Base-by-base conservation (phyloP, 2,797 vertebrate species). In the Neomorphus geoffroyi region DNA sequence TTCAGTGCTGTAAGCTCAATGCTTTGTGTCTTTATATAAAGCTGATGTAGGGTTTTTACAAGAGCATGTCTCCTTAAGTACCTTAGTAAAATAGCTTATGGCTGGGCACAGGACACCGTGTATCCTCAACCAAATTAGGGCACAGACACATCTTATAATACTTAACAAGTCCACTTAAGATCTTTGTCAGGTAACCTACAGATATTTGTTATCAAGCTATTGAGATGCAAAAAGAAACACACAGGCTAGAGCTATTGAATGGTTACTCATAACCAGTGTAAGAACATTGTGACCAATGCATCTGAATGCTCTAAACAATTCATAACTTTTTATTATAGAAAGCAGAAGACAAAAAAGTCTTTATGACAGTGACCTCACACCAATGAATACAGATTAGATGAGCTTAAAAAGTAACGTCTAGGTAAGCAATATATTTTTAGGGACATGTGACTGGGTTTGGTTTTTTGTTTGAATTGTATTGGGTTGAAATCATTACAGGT, bases 41-140 rank as follows among this genome's bases (percentile, higher is more conserved):
- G 24, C 6, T 72, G 53, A 71, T 26, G 26, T 7, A 45, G 46
- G 5, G 2, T n/a, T 92, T 88, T 62, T 6, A 32, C 10, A 4
- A 0, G 1, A 60, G 45, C 6, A 14, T 24, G 85, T 88, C 51
- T 65, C 11, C 12, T 13, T 26, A 57, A 27, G 18, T 61, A 66
- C 35, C 21, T 69, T 9, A 45, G 10, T 28, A 53, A 60, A 6
- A 60, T 3, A 58, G 11, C 0, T 0, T 48, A 24, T 9, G 18
- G 12, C 46, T 65, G 30, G 28, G 27, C 72, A 81, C 10, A 28
- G 81, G 37, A 53, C 64, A 30, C 15, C 24, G 7, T 41, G 33
- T 8, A 9, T 74, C 32, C 11, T 64, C 37, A 41, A 57, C 62
- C 57, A 39, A 53, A n/a, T 22, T 22, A 56, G 17, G 22, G 15